Base-by-base conservation (phyloP, 2,888 invertebrate species). In the Opisthograptis luteolata region DNA sequence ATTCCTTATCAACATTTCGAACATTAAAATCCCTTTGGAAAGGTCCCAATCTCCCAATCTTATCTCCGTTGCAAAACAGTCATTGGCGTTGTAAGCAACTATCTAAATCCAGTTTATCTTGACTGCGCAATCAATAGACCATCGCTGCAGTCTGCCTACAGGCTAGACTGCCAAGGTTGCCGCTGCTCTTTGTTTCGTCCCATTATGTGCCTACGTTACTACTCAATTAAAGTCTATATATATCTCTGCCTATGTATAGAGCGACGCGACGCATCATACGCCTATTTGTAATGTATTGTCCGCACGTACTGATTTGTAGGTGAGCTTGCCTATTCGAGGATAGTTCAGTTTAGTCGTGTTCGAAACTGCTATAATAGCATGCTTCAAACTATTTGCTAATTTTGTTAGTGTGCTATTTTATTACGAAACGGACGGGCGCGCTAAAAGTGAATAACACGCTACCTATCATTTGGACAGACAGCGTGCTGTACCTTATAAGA, bases 141-240 rank as follows among this genome's bases (percentile, higher is more conserved):
- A 36, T 31, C 35, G 20, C 27, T 48, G 48, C 50, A 58, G 60
- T 60, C 60, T 60, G 46, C 55, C 31, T 51, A 44, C 39, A 52
- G 60, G 32, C 60, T 60, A 60, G 60, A 60, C 58, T 32, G 49
- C 27, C 60, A 60, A 60, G 60, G 58, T 41, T 60, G 48, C 40
- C 30, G 41, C 32, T 42, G 28, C 44, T 55, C 55, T 55, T 55
- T 58, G 53, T 54, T 44, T 54, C 35, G 46, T 13, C 37, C 31
- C 31, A 47, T 42, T 52, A 52, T 28, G 32, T 51, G 34, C 34
- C 19, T 35, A 50, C 44, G 39, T 24, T 48, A 41, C 45, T 31
- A 45, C 20, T 30, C 24, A 31, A 24, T 31, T 36, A 36, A 17
- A n/a, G 10, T 25, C 19, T 35, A 35, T 42, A 30, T 34, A 44